Evolutionary conservation across 2,888 invertebrate species (phyloP), one percentile per base, ranked within the genome.

Genomic region (Leucania comma): DNA sequence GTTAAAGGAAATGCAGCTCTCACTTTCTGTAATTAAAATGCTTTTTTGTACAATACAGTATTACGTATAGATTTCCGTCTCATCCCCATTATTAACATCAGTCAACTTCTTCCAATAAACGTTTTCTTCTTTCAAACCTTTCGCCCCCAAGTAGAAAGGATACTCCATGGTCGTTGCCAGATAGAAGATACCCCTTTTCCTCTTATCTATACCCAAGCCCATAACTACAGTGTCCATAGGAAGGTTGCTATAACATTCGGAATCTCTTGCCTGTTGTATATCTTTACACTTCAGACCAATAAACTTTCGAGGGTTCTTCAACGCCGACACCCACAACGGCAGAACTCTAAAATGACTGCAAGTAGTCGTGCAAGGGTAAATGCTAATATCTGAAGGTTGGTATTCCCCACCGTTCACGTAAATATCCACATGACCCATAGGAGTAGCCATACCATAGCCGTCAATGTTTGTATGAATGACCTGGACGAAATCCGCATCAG

Each of bases 391-490:
- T 0, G 94, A 90, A 1, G 95, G 95, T 77, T 96, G 95, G 80
- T 88, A 95, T 72, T 96, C 96, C 0, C 95, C 96, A 0, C 96
- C 96, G 54, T 96, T 96, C 1, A 95, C 87, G 73, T 94, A 96
- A 29, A 94, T 90, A 67, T 96, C 95, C 0, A 95, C 91, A 66
- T 96, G 95, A 0, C 96, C 96, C 95, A 95, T 94, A 0, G 84
- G 88, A 0, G 90, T 80, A 0, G 95, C 94, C 95, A 96, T 95
- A 0, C 96, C 96, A 26, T 90, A 95, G 0, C 93, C 95, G 60
- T 96, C 96, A n/a, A 95, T 94, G 65, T 95, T 96, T 0, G 95
- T 95, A 64, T 96, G 95, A 8, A 96, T 82, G 0, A 95, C 95
- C 82, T 94, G 92, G 0, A 96, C 95, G 51, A 94, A 95, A 69